phyloP scores from a whole-genome alignment of 2,113 vertebrate genomes.

The Todiramphus chloris region DNA sequence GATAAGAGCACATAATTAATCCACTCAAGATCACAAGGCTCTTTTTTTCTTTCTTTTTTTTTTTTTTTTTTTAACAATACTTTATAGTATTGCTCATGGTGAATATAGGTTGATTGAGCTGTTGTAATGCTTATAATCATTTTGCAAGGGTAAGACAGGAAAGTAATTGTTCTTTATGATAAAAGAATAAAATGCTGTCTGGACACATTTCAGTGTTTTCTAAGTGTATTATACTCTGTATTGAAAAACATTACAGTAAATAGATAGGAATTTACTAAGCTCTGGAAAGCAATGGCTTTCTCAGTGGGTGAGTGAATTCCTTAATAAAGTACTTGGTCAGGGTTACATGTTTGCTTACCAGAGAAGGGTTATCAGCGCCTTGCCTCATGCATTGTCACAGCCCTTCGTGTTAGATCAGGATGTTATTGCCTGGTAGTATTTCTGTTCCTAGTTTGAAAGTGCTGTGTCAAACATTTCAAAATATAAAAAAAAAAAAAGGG shows the following conservation, averaged over 20 bases:
- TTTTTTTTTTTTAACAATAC: background rate
- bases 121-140: background rate
- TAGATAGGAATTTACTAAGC: background rate
- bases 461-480: background rate
- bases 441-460: background rate
- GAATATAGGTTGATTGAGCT: background rate
- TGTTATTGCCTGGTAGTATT: background rate
- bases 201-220: background rate
- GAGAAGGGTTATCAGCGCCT: background rate
- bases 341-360: background rate
- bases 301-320: background rate
- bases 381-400: background rate
- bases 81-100: background rate
- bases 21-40: fast-evolving
- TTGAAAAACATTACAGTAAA: background rate
- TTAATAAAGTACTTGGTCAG: background rate
- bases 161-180: background rate
- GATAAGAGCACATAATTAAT: background rate
- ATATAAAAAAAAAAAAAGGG: background rate
- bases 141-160: background rate
- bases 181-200: background rate
- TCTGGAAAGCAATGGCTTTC: background rate
- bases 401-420: background rate
- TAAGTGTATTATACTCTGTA: background rate
- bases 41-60: no score